phyloP scores from a whole-genome alignment of 2,113 vertebrate genomes.

The Chrysochloris asiatica region DNA sequence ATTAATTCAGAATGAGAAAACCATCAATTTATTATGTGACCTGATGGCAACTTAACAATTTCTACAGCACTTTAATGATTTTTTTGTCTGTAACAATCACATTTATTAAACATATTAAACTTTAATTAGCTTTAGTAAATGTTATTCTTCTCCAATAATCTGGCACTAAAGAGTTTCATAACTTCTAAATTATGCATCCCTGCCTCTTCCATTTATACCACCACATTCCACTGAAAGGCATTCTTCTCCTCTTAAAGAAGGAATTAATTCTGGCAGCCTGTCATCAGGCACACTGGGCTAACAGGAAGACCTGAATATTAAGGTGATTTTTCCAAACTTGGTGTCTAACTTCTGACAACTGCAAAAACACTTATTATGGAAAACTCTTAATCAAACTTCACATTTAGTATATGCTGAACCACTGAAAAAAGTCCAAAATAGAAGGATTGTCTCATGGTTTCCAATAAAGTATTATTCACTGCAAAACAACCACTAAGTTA shows the following conservation, averaged over 20 bases:
- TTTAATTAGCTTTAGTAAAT: slow-evolving; percentile 93
- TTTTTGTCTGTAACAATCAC: slow-evolving; percentile 87
- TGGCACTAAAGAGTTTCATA: slow-evolving; percentile 83
- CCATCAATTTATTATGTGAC: slow-evolving; percentile 85
- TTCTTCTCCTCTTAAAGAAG: slow-evolving; percentile 58
- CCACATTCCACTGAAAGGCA: slow-evolving; percentile 84
- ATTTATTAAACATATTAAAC: slow-evolving; percentile 95
- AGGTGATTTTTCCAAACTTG: background rate
- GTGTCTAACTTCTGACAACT: background rate
- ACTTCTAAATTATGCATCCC: slow-evolving; percentile 84
- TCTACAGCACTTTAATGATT: slow-evolving; percentile 88
- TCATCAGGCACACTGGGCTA: background rate
- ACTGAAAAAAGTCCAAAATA: background rate
- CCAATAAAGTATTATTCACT: too few relatives aligned
- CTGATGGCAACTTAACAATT: slow-evolving; percentile 84
- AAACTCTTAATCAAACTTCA: slow-evolving; percentile 21
- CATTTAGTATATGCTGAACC: background rate
- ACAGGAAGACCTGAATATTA: background rate
- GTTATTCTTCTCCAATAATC: slow-evolving; percentile 84
- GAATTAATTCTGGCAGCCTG: background rate
- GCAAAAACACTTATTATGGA: background rate
- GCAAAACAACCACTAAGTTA: rapidly evolving
- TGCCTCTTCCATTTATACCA: slow-evolving; percentile 84
- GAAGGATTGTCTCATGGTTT: background rate
- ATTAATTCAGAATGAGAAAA: slow-evolving; percentile 78